Evolutionary conservation across 2,888 invertebrate genomes (phyloP).

Genomic region (Asteroscopus sphinx): DNA sequence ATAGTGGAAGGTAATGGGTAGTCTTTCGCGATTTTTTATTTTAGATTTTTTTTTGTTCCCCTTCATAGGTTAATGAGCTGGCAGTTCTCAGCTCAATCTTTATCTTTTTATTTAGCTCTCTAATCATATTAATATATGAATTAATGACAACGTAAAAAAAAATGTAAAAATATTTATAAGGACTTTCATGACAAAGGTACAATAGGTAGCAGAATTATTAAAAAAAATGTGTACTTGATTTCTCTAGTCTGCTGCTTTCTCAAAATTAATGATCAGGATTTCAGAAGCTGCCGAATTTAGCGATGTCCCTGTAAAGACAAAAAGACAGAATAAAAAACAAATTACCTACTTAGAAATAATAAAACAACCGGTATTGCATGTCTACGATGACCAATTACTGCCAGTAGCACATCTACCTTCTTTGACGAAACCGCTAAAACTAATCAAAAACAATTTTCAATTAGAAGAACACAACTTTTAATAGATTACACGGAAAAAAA

Average conservation of each 20-base stretch:
- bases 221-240: no score
- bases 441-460: slow-evolving; percentile 55
- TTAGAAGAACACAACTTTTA: slow-evolving; percentile 53
- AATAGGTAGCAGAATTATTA: no score
- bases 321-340: slow-evolving; percentile 28
- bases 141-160: no score
- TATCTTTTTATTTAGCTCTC: no score
- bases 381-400: slow-evolving; percentile 38
- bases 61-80: no score
- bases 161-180: no score
- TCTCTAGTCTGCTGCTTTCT: no score
- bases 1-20: slow-evolving; percentile 4
- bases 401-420: slow-evolving; percentile 42
- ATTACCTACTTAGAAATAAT: slow-evolving; percentile 40
- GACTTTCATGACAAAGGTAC: no score
- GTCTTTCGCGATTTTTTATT: neutral
- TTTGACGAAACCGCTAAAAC: slow-evolving; percentile 40
- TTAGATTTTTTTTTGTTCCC: no score
- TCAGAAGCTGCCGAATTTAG: slow-evolving; percentile 18
- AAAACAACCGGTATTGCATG: slow-evolving; percentile 36
- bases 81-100: no score
- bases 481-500: slow-evolving; percentile 64
- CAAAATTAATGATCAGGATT: slow-evolving; percentile 16
- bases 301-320: slow-evolving; percentile 6
- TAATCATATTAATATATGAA: no score